These are phyloP conservation scores for Yponomeuta plumbellus DNA, from an alignment of 2,888 invertebrate genomes.

Conservation along the genomic window DNA sequence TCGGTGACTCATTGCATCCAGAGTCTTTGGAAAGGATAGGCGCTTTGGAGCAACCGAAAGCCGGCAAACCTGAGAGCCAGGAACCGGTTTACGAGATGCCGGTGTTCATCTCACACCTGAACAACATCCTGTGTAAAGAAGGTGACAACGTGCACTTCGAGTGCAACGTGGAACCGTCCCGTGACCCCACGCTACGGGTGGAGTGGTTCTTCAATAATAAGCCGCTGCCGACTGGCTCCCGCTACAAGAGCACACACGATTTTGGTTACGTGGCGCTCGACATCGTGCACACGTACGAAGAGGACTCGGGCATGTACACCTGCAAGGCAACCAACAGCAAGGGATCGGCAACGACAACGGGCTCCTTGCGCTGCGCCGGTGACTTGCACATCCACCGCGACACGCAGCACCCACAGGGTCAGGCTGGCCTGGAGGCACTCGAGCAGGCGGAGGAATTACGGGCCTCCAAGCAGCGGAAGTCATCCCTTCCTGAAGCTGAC, in stretches of 20 bases:
- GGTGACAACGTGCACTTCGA: constrained; percentile 93
- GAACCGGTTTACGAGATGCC: constrained; percentile 90
- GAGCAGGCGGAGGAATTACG: constrained; percentile 91
- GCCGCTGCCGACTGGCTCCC: constrained; percentile 89
- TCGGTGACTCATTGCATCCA: constrained; percentile 92
- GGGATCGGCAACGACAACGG: constrained; percentile 93
- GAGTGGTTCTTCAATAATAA: constrained; percentile 98
- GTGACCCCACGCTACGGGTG: constrained; percentile 92
- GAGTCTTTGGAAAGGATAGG: constrained; percentile 91
- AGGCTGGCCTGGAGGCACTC: constrained; percentile 91
- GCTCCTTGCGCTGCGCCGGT: constrained; percentile 89
- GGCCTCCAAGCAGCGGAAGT: constrained; percentile 82
- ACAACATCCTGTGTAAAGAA: constrained; percentile 92
- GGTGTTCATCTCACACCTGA: constrained; percentile 92
- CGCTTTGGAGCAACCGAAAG: constrained; percentile 88
- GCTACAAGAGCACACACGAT: constrained; percentile 95
- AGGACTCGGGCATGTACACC: constrained; percentile 94
- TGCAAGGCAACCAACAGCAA: constrained; percentile 93
- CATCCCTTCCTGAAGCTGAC: constrained; percentile 83
- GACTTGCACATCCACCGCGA: constrained; percentile 88
- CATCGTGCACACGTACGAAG: constrained; percentile 89
- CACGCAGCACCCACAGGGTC: constrained; percentile 96
- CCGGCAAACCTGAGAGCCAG: constrained; percentile 79
- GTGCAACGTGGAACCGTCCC: constrained; percentile 93
- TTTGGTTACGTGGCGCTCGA: constrained; percentile 97